Evolutionary conservation across 1,140 invertebrate species (phyloP), one percentile per base, ranked within the genome.

Genomic region (Diorhabda elongata): DNA sequence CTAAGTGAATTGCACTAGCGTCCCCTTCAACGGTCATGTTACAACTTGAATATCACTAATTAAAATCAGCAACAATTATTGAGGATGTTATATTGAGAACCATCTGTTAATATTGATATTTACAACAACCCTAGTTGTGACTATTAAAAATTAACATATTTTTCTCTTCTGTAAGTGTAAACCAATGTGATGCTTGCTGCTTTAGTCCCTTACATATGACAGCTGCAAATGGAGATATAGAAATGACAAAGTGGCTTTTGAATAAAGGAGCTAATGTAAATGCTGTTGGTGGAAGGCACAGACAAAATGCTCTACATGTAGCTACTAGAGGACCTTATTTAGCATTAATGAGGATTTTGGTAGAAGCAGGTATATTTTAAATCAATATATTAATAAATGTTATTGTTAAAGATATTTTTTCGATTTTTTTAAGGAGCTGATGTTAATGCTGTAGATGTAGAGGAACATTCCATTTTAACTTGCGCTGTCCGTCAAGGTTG

Each of bases 301-400:
- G 95, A 67, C 95, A 96, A 78, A 95, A 94, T 44, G 93, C 96
- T 3, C 83, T 98, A 7, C 96, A 98, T 83, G 87, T 96, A 71
- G 95, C 95, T 41, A 89, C 93, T 3, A 95, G 96, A 78, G 74
- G 76, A 61, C 83, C 82, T 0, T 74, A 80, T 63, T 78, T 81
- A 11, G 84, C 85, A 45, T 84, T 89, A 43, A 84, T 87, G 2
- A 81, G 84, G 61, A 70, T 87, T 44, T 78, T 91, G 45, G 76
- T 91, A 5, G 82, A 87, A 60, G 79, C 83, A 26, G 69, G 72
- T 71, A 93, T 64, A 41, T 56, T 52, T 6, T 9, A 52, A 6
- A 52, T 8, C 47, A 8, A 52, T 52, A 52, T n/a, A 2, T 6
- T 6, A n/a, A 8, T 52, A n/a, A 4, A 52, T 8, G 47, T 52